Evolutionary conservation across 1,140 invertebrate genomes (phyloP).

Genomic region (Coptotermes formosanus): DNA sequence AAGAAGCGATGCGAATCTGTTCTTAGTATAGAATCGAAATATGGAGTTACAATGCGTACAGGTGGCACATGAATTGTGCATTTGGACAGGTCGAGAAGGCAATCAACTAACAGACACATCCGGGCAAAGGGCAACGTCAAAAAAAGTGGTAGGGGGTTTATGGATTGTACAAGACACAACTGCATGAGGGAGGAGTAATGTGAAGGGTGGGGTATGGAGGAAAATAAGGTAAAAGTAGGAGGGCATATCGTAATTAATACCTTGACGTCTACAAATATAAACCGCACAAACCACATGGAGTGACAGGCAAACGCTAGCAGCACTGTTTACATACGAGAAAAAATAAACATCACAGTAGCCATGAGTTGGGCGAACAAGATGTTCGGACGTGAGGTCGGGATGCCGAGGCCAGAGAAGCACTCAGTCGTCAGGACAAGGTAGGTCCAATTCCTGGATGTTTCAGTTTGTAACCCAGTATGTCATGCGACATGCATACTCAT

Average conservation of each 20-base stretch:
- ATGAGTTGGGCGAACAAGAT: not conserved
- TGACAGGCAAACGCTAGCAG: not conserved
- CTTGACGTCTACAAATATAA: constrained; percentile 16
- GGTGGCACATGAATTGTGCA: not conserved
- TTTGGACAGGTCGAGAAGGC: not conserved
- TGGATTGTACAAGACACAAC: not conserved
- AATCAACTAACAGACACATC: not conserved
- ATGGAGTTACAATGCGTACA: not conserved
- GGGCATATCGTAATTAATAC: constrained; percentile 7
- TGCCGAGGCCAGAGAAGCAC: not conserved
- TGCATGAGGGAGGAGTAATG: constrained; percentile 8
- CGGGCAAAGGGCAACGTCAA: not conserved
- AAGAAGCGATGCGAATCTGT: not conserved
- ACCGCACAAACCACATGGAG: not conserved
- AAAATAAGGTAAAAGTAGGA: not conserved
- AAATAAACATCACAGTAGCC: not conserved
- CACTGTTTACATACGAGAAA: constrained; percentile 1
- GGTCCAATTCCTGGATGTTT: no score
- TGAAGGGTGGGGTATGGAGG: not conserved
- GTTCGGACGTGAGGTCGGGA: not conserved
- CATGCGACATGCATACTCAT: no score
- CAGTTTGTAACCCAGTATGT: no score
- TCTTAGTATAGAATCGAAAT: not conserved
- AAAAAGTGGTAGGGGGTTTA: not conserved
- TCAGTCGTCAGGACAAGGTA: not conserved